Evolutionary conservation across 2,888 invertebrate genomes (phyloP), one percentile per base, ranked within the genome.

Genomic region (Sinelater perroti): DNA sequence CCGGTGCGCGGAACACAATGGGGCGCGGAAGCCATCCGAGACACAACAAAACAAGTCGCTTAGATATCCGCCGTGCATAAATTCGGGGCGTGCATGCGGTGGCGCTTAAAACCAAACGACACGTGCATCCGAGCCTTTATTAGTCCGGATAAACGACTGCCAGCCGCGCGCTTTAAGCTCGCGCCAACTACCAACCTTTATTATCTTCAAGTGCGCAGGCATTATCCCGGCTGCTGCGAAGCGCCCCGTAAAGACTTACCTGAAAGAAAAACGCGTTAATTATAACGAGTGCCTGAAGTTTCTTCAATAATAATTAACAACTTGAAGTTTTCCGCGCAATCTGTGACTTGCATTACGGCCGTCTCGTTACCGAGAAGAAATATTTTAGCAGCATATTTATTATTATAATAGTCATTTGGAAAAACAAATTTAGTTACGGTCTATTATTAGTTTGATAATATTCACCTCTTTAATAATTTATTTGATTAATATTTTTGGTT

Each of bases 1-100:
- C 65, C 62, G 53, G 62, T 60, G 53, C 51, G 40, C 50, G 42
- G 59, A 59, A 63, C 60, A 67, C 67, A 65, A 67, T 65, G 60
- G 62, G 46, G 54, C 55, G 45, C 63, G 65, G 63, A 65, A 64
- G 62, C 63, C 56, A 60, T 61, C 53, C 61, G 31, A 50, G 58
- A 59, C 55, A 58, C 55, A 56, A 63, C 62, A 62, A 62, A 51
- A 56, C 60, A 54, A 46, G 60, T 50, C 61, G 62, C 59, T 55
- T 61, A 57, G 62, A 64, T 60, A 65, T 65, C 62, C 63, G 61
- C 61, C 47, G 40, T 38, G 38, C 54, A 54, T 54, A 54, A 54
- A 54, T 54, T 54, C 45, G 24, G 35, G 33, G 36, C 42, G 31
- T 42, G 20, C 33, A 30, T 42, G 30, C 30, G 36, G 24, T 24